phyloP scores from a whole-genome alignment of 2,113 vertebrate species.

The Anhinga rufa region DNA sequence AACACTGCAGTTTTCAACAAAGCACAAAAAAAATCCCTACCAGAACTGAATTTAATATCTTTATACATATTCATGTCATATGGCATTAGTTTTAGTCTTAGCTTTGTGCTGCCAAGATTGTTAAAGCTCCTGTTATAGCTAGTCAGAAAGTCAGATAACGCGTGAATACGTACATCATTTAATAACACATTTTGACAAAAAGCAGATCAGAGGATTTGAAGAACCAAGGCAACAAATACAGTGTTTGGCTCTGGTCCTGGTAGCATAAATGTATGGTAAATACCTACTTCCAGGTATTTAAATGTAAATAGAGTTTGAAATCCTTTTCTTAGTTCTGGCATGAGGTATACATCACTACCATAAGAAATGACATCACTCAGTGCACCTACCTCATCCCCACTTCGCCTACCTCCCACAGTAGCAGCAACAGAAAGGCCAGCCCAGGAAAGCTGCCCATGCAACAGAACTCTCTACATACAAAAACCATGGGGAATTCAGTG shows the following conservation, averaged over 20 bases:
- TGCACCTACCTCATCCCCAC: neutral
- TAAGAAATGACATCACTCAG: neutral
- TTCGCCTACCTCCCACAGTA: neutral
- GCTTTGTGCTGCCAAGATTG: neutral
- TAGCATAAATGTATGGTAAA: neutral
- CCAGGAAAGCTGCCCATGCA: neutral
- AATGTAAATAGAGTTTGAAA: neutral
- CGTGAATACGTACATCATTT: neutral
- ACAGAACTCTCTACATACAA: neutral
- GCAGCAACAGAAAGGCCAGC: neutral
- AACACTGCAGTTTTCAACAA: neutral
- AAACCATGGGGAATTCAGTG: neutral
- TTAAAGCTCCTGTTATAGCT: neutral
- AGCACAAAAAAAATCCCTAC: neutral
- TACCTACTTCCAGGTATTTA: neutral
- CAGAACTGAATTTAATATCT: conserved; percentile 13
- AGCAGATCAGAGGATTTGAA: neutral
- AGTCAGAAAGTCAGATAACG: neutral
- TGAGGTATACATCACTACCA: neutral
- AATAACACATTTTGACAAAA: neutral
- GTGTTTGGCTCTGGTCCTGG: neutral
- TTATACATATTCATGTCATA: neutral
- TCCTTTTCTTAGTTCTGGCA: neutral
- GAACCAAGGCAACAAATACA: neutral
- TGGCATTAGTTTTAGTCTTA: neutral